phyloP scores from a whole-genome alignment of 53 echinoderm and acorn worm species.

The Astropecten irregularis region DNA sequence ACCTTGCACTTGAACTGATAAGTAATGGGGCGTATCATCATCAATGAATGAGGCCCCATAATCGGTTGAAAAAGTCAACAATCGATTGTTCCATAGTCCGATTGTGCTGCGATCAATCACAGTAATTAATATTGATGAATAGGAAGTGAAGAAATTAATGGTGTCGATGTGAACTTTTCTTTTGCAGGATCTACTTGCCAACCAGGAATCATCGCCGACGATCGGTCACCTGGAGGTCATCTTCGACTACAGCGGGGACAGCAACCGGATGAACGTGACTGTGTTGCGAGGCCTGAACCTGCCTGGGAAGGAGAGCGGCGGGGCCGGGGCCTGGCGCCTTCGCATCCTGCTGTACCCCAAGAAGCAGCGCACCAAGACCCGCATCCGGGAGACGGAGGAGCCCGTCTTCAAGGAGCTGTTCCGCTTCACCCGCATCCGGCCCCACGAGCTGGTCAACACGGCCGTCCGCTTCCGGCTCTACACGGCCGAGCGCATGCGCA shows the following conservation, averaged over 20 bases:
- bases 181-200: constrained; percentile 38
- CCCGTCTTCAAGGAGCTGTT: constrained; percentile 93
- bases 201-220: constrained; percentile 55
- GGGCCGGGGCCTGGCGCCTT: constrained; percentile 79
- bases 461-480: constrained; percentile 82
- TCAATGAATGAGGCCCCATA: too few species aligned
- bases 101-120: too few species aligned
- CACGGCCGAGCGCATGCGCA: constrained; percentile 86
- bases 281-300: constrained; percentile 74
- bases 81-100: too few species aligned
- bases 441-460: constrained; percentile 90
- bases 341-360: constrained; percentile 88
- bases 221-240: constrained; percentile 85
- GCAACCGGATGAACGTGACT: constrained; percentile 88
- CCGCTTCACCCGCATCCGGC: constrained; percentile 88
- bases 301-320: constrained; percentile 83
- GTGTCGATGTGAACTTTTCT: too few species aligned
- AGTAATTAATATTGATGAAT: too few species aligned
- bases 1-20: too few species aligned
- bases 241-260: constrained; percentile 92
- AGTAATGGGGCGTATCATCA: too few species aligned
- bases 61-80: too few species aligned
- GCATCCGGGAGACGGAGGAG: constrained; percentile 84
- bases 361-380: constrained; percentile 91
- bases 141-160: too few species aligned